phyloP scores from a whole-genome alignment of 2,113 vertebrate species.

The Benitochromis conjunctus region DNA sequence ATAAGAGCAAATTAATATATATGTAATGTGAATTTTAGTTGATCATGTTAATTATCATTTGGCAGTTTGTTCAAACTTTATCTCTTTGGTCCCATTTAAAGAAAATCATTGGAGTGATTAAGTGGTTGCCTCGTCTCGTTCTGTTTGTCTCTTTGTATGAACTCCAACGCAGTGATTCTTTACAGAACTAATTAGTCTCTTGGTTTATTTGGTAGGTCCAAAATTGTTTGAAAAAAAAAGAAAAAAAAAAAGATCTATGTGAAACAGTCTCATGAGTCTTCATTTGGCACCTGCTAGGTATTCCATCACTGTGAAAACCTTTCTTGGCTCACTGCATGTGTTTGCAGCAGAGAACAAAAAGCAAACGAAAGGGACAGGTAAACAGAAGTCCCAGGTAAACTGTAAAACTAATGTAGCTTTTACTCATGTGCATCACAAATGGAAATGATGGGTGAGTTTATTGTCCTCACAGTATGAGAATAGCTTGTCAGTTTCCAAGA shows the following conservation, averaged over 20 bases:
- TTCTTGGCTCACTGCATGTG: background rate
- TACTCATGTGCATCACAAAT: background rate
- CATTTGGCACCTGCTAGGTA: background rate
- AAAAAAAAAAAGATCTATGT: background rate
- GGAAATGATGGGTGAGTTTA: background rate
- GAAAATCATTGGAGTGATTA: background rate
- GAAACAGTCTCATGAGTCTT: background rate
- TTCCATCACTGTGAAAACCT: background rate
- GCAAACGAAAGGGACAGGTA: background rate
- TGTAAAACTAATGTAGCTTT: background rate
- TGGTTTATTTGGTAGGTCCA: background rate
- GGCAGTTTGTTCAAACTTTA: background rate
- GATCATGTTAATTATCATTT: background rate
- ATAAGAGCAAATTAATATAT: background rate
- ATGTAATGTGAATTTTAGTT: background rate
- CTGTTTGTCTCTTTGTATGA: background rate
- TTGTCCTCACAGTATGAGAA: background rate
- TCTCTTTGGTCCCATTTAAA: background rate
- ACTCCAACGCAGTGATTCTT: background rate
- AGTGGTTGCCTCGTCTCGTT: background rate
- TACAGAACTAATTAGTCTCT: background rate
- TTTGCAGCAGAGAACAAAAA: background rate
- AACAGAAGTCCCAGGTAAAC: background rate
- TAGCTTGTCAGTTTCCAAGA: background rate
- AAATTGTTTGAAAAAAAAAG: background rate